These are phyloP conservation scores for Taenaris catops DNA, from an alignment of 2,888 invertebrate species.

Conservation along the genomic window DNA sequence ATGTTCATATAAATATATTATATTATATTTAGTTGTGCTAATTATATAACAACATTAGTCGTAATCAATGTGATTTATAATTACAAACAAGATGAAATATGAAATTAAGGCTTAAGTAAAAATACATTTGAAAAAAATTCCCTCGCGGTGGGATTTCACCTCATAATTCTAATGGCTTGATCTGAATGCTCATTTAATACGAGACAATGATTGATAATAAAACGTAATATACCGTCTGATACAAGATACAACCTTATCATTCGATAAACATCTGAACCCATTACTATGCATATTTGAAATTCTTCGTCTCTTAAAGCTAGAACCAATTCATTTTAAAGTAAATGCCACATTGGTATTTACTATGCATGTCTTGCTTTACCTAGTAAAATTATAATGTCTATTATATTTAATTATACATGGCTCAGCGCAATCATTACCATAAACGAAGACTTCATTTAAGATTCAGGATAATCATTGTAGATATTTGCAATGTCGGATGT, in stretches of 20 bases:
- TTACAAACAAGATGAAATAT: too few species aligned
- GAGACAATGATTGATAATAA: conserved; percentile 10
- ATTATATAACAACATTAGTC: too few species aligned
- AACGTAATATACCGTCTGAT: conserved; percentile 10
- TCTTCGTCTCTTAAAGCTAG: conserved; percentile 15
- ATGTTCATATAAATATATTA: too few species aligned
- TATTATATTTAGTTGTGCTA: too few species aligned
- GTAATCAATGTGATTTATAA: too few species aligned
- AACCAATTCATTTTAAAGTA: conserved; percentile 19
- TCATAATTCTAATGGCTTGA: conserved; percentile 1
- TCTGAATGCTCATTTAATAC: conserved; percentile 1
- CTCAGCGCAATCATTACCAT: too few species aligned
- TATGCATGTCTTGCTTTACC: conserved; percentile 20
- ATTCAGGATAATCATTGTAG: too few species aligned
- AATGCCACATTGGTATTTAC: conserved; percentile 23
- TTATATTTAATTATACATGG: too few species aligned
- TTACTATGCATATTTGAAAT: conserved; percentile 21
- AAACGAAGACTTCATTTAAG: too few species aligned
- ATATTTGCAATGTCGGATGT: too few species aligned
- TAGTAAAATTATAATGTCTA: conserved; percentile 13
- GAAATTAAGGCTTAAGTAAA: too few species aligned
- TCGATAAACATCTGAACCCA: conserved; percentile 21
- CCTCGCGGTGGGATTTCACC: not conserved
- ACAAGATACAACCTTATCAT: conserved; percentile 18
- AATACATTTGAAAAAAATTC: not conserved